Evolutionary conservation across 2,888 invertebrate genomes (phyloP).

Genomic region (Clanis bilineata): DNA sequence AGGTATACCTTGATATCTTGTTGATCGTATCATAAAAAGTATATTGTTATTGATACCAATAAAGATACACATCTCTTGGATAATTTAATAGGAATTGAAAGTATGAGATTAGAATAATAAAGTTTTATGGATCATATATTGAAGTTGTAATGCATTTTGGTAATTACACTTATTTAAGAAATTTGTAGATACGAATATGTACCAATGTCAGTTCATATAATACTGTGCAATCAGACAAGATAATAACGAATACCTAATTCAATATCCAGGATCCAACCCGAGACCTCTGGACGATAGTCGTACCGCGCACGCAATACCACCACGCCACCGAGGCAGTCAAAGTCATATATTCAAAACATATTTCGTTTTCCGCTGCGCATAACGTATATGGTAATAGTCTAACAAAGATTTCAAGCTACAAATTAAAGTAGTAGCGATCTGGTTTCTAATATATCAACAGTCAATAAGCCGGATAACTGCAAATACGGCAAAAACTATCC

Average conservation of each 20-base stretch:
- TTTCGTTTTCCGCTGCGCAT: too few species aligned
- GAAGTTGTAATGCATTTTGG: neutral
- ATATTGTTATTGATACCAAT: neutral
- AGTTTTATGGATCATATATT: neutral
- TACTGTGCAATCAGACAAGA: too few species aligned
- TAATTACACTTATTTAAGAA: neutral
- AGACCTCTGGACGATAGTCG: too few species aligned
- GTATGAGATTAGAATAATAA: neutral
- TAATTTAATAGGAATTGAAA: neutral
- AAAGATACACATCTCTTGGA: neutral
- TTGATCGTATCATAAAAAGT: neutral
- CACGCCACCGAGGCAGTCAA: too few species aligned
- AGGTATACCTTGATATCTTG: neutral
- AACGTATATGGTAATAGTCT: too few species aligned
- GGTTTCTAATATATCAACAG: neutral
- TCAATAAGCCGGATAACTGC: neutral
- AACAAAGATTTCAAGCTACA: too few species aligned
- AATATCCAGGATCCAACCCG: too few species aligned
- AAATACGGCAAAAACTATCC: neutral
- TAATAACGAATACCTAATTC: too few species aligned
- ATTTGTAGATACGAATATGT: too few species aligned
- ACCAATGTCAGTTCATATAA: too few species aligned
- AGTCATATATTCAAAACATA: too few species aligned
- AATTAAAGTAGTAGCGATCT: neutral
- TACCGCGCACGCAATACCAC: too few species aligned